Evolutionary conservation across 2,888 invertebrate genomes (phyloP), one percentile per base, ranked within the genome.

Genomic region (Cheilosia variabilis): DNA sequence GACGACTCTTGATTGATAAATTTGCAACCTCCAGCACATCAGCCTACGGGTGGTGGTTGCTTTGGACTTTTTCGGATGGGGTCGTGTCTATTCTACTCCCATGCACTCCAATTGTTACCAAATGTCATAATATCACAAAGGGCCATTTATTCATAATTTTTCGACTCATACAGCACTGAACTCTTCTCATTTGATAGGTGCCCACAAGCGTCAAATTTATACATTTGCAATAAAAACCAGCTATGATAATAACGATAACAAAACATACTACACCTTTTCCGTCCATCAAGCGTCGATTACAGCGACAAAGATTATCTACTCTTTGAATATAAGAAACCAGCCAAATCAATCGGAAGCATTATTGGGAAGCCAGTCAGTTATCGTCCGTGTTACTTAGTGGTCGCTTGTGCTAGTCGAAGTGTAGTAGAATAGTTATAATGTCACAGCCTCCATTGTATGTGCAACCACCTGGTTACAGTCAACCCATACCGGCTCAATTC

Each of bases 391-490:
- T 27, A 43, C 50, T 22, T 2, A 43, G 65, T 45, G 27, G 58
- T 47, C 73, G 73, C 24, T 47, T 45, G 50, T 47, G n/a, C 37
- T 24, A 3, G 27, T 47, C 10, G 10, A 24, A 50, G 10, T 37
- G 27, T 75, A n/a, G 37, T 52, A 22, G 17, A 37, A 37, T 7
- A 47, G 24, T 47, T 17, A 47, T 0, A 58, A 86, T 86, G 86
- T 45, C 81, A n/a, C 62, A 81, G 34, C 86, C 68, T 7, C 81
- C 76, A 0, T 81, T 81, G 0, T 86, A 81, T 41, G 77, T 87
- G 3, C 75, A 84, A 76, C 72, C 79, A 45, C 79, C 84, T 41
- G 84, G 78, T n/a, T 71, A 75, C 37, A 68, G 52, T 34, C 45
- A 78, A 43, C 78, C 82, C 13, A 50, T 76, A 69, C 72, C 87